A percentile compares a stretch with the other conserved stretches of the same genome.
Evolutionary conservation across 2,113 vertebrate species (phyloP).

Genomic region (Scatophagus argus): DNA sequence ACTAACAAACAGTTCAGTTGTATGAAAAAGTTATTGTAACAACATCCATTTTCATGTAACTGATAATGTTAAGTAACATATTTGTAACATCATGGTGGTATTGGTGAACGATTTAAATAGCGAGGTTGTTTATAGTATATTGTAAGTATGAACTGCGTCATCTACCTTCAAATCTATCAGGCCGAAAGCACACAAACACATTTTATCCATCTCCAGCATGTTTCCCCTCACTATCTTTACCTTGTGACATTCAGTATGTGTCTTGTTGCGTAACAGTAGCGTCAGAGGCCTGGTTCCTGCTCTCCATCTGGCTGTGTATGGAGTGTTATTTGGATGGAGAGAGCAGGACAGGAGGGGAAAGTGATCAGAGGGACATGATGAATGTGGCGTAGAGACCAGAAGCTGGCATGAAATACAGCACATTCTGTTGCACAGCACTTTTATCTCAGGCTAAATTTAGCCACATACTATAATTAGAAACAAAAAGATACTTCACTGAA

Average conservation of each 20-base stretch:
- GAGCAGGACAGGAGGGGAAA: neutral
- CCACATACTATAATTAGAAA: neutral
- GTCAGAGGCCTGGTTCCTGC: constrained; percentile 37
- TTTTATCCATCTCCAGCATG: neutral
- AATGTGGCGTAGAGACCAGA: neutral
- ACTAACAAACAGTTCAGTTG: too few relatives aligned
- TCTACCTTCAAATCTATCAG: too few relatives aligned
- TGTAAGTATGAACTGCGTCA: too few relatives aligned
- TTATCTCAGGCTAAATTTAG: constrained; percentile 18
- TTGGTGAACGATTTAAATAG: too few relatives aligned
- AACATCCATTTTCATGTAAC: neutral
- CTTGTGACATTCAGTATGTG: neutral
- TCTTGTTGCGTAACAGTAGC: constrained; percentile 32
- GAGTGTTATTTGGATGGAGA: constrained; percentile 27
- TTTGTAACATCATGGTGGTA: neutral
- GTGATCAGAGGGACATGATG: constrained; percentile 26
- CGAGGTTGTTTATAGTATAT: too few relatives aligned
- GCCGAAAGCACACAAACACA: neutral
- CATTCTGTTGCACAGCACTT: constrained; percentile 7
- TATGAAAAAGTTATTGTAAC: neutral
- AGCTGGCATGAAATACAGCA: neutral
- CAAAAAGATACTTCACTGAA: neutral
- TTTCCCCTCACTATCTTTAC: constrained; percentile 5
- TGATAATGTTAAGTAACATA: neutral
- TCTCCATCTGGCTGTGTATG: constrained; percentile 37